Conservation (phyloP, 2,113 vertebrate species). For the Glaucidium brasilianum region DNA sequence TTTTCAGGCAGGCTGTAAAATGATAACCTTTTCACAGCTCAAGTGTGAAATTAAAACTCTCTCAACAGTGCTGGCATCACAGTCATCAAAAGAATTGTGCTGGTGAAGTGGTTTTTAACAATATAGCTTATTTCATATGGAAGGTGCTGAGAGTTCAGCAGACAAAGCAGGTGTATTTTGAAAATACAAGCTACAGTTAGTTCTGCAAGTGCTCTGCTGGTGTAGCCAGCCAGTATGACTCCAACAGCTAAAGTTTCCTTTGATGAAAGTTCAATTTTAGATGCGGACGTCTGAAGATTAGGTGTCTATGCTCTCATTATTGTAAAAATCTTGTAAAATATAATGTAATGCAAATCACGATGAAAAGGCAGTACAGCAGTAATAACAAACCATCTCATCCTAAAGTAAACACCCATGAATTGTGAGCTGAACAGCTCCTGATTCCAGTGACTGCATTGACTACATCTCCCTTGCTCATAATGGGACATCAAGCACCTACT, state of each 20-base stretch:
- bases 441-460: not conserved
- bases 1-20: not conserved
- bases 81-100: not conserved
- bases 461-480: not conserved
- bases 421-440: not conserved
- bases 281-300: not conserved
- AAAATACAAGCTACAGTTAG: not conserved
- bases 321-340: not conserved
- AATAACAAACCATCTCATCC: not conserved
- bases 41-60: not conserved
- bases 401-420: not conserved
- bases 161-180: not conserved
- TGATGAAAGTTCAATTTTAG: not conserved
- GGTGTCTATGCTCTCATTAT: not conserved
- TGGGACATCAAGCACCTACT: not conserved
- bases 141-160: not conserved
- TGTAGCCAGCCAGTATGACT: not conserved
- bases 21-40: not conserved
- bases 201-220: not conserved
- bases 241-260: not conserved
- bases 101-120: not conserved
- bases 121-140: not conserved
- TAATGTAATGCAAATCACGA: not conserved
- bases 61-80: not conserved
- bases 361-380: not conserved